Base-by-base conservation (phyloP, 2,888 invertebrate genomes). In the Kuschelorhynchus macadamiae region DNA sequence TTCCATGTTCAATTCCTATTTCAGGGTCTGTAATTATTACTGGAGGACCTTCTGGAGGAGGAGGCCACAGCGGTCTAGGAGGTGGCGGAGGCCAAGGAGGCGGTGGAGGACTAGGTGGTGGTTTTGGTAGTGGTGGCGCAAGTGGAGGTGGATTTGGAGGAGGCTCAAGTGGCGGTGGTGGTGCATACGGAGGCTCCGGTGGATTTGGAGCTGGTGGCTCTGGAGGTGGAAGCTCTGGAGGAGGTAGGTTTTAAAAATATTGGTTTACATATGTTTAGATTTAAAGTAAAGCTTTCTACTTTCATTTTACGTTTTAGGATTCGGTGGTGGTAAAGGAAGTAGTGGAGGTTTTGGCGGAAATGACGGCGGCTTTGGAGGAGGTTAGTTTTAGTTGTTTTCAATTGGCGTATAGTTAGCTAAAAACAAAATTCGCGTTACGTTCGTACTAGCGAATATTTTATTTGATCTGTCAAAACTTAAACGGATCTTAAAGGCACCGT, bases 131-230 rank as follows among this genome's bases (percentile, higher is more conserved):
- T n/a, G 47, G 47, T 7, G 44, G 44, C 2, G 49, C 25, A 21
- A 9, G 11, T 12, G 49, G 49, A 39, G 39, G 39, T 8, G 12
- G 39, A n/a, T n/a, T 16, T 14, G 39, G 39, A 17, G 52, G 52
- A 17, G 52, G 52, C 17, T 36, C 14, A 12, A 32, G 52, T 12
- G 52, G 52, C 32, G 36, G 52, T 52, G 11, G 36, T 11, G 33
- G 36, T 8, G 33, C 32, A 33, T 16, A 32, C 14, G 52, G 52
- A 30, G 33, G 36, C 5, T 49, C 21, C 12, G 49, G 49, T 25
- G 16, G 52, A 16, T 33, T 16, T n/a, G 39, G 39, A 9, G 39
- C n/a, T n/a, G 39, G 39, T 18, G 16, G 52, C 33, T 33, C 8
- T n/a, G 39, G 39, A 9, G 39, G 39, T n/a, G 39, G 39, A 11